Conservation (phyloP, 2,113 vertebrate genomes). For the Enhydra lutris region DNA sequence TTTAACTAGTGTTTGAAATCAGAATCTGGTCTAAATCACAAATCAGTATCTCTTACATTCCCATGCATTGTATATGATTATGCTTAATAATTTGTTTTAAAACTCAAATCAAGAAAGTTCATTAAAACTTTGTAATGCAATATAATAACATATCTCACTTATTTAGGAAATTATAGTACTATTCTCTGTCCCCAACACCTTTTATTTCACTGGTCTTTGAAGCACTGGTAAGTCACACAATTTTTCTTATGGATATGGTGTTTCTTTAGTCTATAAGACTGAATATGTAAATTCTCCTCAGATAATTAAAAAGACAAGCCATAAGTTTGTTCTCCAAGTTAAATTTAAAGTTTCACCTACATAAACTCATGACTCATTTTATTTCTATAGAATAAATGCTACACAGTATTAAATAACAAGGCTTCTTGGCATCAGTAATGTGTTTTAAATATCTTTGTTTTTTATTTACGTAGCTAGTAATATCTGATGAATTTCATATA, state of each 20-base stretch:
- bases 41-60: neutral
- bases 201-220: neutral
- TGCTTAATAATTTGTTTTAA: neutral
- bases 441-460: neutral
- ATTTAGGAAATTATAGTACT: neutral
- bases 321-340: neutral
- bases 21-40: neutral
- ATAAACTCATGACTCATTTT: neutral
- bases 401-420: neutral
- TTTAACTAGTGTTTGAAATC: neutral
- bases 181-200: neutral
- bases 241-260: neutral
- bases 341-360: slow-evolving; percentile 18
- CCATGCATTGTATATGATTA: fast-evolving
- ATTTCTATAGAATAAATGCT: neutral
- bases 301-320: neutral
- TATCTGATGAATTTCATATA: neutral
- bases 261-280: neutral
- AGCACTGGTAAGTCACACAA: neutral
- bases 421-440: neutral
- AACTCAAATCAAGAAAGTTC: neutral
- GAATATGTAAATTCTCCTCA: neutral
- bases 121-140: neutral
- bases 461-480: neutral
- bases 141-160: neutral